Evolutionary conservation across 2,888 invertebrate species (phyloP).

Genomic region (Seira ritae): DNA sequence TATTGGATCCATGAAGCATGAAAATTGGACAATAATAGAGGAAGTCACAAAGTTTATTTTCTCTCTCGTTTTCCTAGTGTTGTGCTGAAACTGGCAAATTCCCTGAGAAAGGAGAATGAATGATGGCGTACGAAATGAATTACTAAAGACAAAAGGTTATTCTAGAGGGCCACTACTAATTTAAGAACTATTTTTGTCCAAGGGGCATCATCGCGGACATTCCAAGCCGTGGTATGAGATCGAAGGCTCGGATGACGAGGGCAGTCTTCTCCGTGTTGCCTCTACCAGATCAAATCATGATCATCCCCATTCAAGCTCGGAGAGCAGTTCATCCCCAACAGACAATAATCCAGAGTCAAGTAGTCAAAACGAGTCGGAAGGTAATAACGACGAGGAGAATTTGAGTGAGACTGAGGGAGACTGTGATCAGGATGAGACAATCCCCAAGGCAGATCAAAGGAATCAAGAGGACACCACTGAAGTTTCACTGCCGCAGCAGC

Average conservation of each 20-base stretch:
- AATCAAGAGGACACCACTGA: neutral
- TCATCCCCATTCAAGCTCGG: slow-evolving; percentile 51
- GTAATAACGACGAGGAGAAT: slow-evolving; percentile 26
- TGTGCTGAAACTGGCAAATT: neutral
- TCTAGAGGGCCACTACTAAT: neutral
- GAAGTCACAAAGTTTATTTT: neutral
- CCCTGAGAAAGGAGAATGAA: neutral
- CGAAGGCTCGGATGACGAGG: slow-evolving; percentile 73
- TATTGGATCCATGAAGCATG: neutral
- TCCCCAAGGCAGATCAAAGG: neutral
- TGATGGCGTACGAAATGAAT: neutral
- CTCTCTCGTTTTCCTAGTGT: neutral
- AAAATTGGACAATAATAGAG: neutral
- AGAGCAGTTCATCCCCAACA: slow-evolving; percentile 12
- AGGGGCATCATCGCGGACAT: slow-evolving; percentile 51
- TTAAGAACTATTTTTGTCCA: neutral
- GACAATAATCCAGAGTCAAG: slow-evolving; percentile 16
- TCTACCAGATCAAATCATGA: slow-evolving; percentile 54
- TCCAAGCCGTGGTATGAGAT: slow-evolving; percentile 72
- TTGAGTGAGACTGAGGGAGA: neutral
- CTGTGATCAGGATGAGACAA: neutral
- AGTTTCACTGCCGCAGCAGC: neutral
- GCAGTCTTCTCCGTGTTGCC: slow-evolving; percentile 63
- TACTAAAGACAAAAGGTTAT: neutral
- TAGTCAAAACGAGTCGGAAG: slow-evolving; percentile 40